Evolutionary conservation across 2,888 invertebrate species (phyloP), one percentile per base, ranked within the genome.

Genomic region (Acanthopleura granulata): DNA sequence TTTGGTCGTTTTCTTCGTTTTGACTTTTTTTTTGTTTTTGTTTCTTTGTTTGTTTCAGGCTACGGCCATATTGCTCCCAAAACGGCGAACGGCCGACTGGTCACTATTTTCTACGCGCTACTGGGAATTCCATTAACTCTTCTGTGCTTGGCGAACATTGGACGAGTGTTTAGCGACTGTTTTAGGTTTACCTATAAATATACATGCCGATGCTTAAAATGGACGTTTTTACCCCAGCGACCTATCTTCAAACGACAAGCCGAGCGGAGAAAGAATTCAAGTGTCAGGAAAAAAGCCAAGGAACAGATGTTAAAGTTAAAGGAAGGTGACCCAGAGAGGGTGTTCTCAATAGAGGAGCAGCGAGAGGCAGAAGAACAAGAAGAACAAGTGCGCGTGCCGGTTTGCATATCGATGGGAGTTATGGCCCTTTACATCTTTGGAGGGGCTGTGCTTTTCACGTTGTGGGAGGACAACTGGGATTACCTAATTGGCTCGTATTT

Each of bases 371-470:
- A 74, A 75, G 75, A 51, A 18, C 74, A 78, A 40, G 78, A 76
- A 62, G 83, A 85, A 69, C 75, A 82, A n/a, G 86, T 89, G 12
- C 83, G 86, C 0, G 97, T 98, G 0, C 98, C 98, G 27, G 95
- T 98, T 71, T 92, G 96, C 76, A 93, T 98, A 72, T 97, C 97
- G 90, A 92, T 98, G 51, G 93, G 95, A 80, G 95, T 97, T 82
- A 96, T 98, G 93, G 93, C 97, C 84, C 94, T 95, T 86, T 95
- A 95, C 89, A 94, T 97, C 77, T 93, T 96, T 86, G 96, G 96
- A 74, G 99, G 99, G n/a, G 97, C 98, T 0, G 92, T 96, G 87
- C 93, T 99, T 62, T 99, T 99, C 91, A 94, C 95, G 0, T 92
- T 94, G 87, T 98, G 97, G 96, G 98, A 99, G 77, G 78, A 83